Base-by-base conservation (phyloP, 2,113 vertebrate species). In the Anolis sagrei region DNA sequence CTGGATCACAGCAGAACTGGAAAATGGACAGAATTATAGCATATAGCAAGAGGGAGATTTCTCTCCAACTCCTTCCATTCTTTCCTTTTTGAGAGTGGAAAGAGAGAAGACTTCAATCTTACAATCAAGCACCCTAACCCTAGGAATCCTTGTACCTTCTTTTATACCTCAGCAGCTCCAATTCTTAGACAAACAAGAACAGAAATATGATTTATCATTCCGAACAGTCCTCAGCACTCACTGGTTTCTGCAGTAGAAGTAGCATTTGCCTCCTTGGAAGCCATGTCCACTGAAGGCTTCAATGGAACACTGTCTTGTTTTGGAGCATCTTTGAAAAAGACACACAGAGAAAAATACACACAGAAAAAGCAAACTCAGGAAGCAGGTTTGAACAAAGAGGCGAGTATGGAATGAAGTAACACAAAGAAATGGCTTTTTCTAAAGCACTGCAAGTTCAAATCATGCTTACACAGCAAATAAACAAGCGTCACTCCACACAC, bases 221-320 rank as follows among this genome's bases (percentile, higher is more conserved):
- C 11, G n/a, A 77, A 4, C 62, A 34, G 62, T n/a, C 36, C 62
- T 54, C 62, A 34, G 49, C 32, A 86, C 69, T 54, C 84, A 81
- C 89, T 77, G 74, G 62, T 36, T 0, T 77, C 51, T n/a, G 39
- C 1, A 4, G 29, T 58, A 74, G 36, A 29, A 9, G 36, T 16
- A 69, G 19, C 64, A 4, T 3, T 1, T 3, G 10, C 27, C 4
- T 74, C 76, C 0, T 0, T 32, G 1, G 1, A 25, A 0, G 0
- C 8, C 1, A 7, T 54, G 73, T 79, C 0, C 18, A 0, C 49
- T 81, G 1, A 66, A 79, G 7, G 0, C 1, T 39, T 34, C 0
- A 11, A 1, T 66, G 0, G 0, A 0, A 0, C 70, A 5, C 81
- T 89, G 13, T 89, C 87, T 76, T 7, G 89, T 1, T 21, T 11